Conservation (phyloP, 2,888 invertebrate species). For the Tethea ocularis region DNA sequence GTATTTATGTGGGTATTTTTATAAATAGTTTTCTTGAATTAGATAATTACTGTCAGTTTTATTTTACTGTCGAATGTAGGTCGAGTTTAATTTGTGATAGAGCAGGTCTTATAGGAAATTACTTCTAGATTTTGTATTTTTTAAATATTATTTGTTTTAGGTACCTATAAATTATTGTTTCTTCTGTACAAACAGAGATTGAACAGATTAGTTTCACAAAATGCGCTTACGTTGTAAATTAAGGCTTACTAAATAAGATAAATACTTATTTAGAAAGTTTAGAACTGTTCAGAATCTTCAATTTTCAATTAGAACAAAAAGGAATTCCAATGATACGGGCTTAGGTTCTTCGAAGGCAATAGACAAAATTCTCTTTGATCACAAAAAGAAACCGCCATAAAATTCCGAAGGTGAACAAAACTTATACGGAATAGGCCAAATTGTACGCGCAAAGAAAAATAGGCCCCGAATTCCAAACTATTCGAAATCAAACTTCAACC, state of each 20-base stretch:
- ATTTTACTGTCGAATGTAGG: too few species aligned
- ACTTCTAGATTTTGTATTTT: too few species aligned
- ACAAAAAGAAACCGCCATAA: conserved; percentile 22
- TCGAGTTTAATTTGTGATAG: too few species aligned
- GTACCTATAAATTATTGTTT: too few species aligned
- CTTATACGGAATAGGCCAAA: conserved; percentile 28
- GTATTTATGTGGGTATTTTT: too few species aligned
- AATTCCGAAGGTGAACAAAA: conserved; percentile 29
- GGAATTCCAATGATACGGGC: not conserved
- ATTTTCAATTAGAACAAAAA: not conserved
- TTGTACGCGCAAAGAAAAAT: conserved; percentile 21
- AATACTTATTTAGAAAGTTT: not conserved
- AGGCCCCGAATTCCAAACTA: conserved; percentile 39
- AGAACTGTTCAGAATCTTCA: not conserved
- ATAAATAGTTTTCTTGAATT: too few species aligned
- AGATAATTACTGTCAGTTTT: too few species aligned
- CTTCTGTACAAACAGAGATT: too few species aligned
- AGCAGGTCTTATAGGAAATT: too few species aligned
- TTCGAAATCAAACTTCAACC: conserved; percentile 47
- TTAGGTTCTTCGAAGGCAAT: conserved; percentile 10
- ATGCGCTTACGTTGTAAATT: too few species aligned
- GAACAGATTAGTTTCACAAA: too few species aligned
- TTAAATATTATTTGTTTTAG: too few species aligned
- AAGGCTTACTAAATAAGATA: not conserved
- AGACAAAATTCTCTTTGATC: conserved; percentile 30